Evolutionary conservation across 2,797 vertebrate genomes (phyloP).

Genomic region (Ceyx erithaca): DNA sequence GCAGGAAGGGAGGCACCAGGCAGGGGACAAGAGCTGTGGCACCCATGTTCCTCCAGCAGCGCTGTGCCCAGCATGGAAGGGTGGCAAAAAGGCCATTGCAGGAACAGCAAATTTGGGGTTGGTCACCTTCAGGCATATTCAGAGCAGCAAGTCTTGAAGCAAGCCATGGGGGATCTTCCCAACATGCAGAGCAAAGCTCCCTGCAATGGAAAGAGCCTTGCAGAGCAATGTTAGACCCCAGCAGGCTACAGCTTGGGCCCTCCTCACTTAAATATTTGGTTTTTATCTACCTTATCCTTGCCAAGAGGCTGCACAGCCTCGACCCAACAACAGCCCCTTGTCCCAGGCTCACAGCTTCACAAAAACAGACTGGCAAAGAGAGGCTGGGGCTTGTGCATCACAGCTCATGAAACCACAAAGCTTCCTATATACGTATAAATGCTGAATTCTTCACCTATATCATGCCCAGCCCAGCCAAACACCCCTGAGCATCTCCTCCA

Average conservation of each 20-base stretch:
- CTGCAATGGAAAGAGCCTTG: neutral
- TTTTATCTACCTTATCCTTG: neutral
- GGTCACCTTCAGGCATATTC: neutral
- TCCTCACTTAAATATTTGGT: neutral
- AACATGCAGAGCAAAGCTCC: fast-evolving
- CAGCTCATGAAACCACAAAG: neutral
- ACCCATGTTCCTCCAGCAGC: fast-evolving
- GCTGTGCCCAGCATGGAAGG: fast-evolving
- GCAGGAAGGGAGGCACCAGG: neutral
- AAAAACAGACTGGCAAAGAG: neutral
- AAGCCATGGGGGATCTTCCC: neutral
- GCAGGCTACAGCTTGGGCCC: neutral
- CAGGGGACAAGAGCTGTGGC: fast-evolving
- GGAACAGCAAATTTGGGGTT: neutral
- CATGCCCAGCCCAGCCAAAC: neutral
- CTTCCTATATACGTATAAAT: neutral
- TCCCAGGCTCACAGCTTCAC: neutral
- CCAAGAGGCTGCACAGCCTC: neutral
- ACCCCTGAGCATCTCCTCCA: neutral
- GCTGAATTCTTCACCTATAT: neutral
- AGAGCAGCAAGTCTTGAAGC: neutral
- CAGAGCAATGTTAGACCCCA: fast-evolving
- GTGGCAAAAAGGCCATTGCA: neutral
- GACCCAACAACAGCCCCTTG: constrained; percentile 1
- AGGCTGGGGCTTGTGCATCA: fast-evolving